Base-by-base conservation (phyloP, 2,113 vertebrate genomes). In the Thamnophis sirtalis region DNA sequence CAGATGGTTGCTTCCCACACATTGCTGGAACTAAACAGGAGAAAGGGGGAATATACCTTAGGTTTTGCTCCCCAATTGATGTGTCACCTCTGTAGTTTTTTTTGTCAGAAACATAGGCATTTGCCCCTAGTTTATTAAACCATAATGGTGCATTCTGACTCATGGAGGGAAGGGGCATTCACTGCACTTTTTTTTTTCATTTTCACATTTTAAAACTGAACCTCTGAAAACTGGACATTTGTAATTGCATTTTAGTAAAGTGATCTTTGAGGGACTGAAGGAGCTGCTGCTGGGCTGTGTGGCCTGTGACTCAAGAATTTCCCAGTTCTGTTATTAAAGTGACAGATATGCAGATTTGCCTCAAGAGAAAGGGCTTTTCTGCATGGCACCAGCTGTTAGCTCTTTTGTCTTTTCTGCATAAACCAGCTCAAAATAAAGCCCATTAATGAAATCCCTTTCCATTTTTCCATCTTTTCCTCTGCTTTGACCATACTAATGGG, bases 1-100 rank as follows among this genome's bases (percentile, higher is more conserved):
- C 86, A 92, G 91, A 92, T 56, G 88, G 88, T 56, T 89, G 55
- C 91, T 89, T 92, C 88, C 91, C 80, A 84, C 91, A 2, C 55
- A 38, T 53, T 51, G 22, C 55, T 28, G 85, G 88, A 60, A 68
- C 55, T 49, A 92, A 92, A 53, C 88, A 92, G 88, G 88, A 92
- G 85, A 48, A 21, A 24, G 58, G 86, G 49, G 86, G 73, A 26
- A 88, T 89, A 84, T 22, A 88, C 38, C 80, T 92, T 89, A 85
- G 49, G 55, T 26, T 86, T 89, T 53, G 15, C 15, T 89, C 55
- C 21, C 33, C 15, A 21, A 3, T 86, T 85, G 21, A 86, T 92
- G 87, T 60, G 48, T 54, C 88, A 53, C 80, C 80, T 89, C 24
- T 86, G 50, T 48, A 48, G 68, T 15, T 7, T 8, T 33, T 51